These are phyloP conservation scores for Alexandromys fortis DNA, from an alignment of 2,113 vertebrate species.

Conservation along the genomic window DNA sequence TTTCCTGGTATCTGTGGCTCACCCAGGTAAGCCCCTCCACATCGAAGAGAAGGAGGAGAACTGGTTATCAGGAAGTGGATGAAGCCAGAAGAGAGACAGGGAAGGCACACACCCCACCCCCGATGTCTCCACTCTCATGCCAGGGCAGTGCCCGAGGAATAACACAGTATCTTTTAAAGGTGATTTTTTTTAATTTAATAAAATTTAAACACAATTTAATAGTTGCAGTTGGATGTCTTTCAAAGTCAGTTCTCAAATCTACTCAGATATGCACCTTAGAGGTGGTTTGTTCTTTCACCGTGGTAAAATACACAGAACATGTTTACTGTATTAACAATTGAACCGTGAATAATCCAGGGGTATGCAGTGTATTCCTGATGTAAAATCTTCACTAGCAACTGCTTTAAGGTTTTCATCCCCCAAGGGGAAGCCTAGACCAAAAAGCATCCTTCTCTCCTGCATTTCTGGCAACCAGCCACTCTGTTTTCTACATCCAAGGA, in stretches of 20 bases:
- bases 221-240: slow-evolving; percentile 49
- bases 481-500: background rate
- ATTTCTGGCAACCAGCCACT: background rate
- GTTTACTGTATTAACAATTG: background rate
- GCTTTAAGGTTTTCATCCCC: background rate
- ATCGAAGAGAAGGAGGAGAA: background rate
- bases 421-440: background rate
- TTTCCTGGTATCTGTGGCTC: background rate
- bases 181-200: background rate
- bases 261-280: background rate
- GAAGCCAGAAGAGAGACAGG: background rate
- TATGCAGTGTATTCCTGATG: background rate
- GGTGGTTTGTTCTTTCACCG: background rate
- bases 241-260: slow-evolving; percentile 31
- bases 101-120: background rate
- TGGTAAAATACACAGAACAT: slow-evolving; percentile 5
- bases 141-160: background rate
- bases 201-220: background rate
- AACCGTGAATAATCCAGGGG: background rate
- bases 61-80: background rate
- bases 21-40: background rate
- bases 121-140: background rate
- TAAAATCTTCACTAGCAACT: background rate
- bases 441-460: too few relatives aligned
- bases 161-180: background rate